These are phyloP conservation scores for Eucidaris tribuloides DNA, from an alignment of 35 echinoderm and acorn worm species.

Conservation along the genomic window DNA sequence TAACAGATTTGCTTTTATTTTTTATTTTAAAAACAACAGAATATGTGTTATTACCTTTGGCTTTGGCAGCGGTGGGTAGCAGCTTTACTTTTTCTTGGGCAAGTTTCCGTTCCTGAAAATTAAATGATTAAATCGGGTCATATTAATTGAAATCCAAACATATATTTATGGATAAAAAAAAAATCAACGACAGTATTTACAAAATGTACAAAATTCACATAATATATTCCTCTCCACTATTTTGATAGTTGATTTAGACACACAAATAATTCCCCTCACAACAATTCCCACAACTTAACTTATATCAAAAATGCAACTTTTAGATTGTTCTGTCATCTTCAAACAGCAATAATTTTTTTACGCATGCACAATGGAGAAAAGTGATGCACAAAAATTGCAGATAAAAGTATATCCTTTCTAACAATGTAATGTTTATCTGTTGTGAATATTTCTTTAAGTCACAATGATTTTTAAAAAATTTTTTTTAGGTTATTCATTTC, in stretches of 20 bases:
- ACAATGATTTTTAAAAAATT: too few relatives aligned
- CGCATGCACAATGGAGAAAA: too few relatives aligned
- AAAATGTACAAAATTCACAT: not conserved
- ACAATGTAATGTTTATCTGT: too few relatives aligned
- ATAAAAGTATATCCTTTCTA: too few relatives aligned
- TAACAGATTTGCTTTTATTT: not conserved
- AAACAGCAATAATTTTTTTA: too few relatives aligned
- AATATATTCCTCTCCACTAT: not conserved
- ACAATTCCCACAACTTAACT: not conserved
- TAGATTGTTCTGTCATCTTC: too few relatives aligned
- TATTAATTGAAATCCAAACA: too few relatives aligned
- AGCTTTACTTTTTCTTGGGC: constrained; percentile 64
- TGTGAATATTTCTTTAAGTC: too few relatives aligned
- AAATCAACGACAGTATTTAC: not conserved
- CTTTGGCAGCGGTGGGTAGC: constrained; percentile 72
- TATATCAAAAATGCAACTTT: not conserved
- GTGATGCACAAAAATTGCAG: too few relatives aligned
- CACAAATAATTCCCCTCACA: not conserved
- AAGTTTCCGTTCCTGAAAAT: constrained; percentile 60
- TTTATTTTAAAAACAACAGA: not conserved
- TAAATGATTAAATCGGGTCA: not conserved
- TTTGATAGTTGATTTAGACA: not conserved
- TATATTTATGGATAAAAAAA: too few relatives aligned
- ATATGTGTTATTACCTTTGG: constrained; percentile 58
- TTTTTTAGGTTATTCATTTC: too few relatives aligned